Base-by-base conservation (phyloP, 2,888 invertebrate genomes). In the Chymomyza amoena region DNA sequence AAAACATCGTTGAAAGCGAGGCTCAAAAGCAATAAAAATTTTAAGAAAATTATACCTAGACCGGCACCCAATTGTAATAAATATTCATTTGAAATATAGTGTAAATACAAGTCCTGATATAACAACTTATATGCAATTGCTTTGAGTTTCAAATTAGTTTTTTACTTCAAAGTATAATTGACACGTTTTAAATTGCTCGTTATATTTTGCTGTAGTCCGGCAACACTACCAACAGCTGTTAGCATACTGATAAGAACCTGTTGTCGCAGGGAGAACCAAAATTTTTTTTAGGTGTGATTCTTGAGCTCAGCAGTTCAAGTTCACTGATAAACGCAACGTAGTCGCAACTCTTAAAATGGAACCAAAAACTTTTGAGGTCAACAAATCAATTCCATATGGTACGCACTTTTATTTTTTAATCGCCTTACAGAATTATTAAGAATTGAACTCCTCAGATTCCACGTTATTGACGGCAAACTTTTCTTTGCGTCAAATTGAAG, bases 401-500 rank as follows among this genome's bases (percentile, higher is more conserved):
- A 79, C 77, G 81, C 54, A 16, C 0, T 61, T 2, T 6, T 25
- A 32, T 2, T 45, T 1, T 4, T n/a, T 32, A 39, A 51, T 18
- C 15, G 15, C 0, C 4, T 25, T 4, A 57, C 25, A 16, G 32
- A 59, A 4, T 32, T 32, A 10, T 9, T 36, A 4, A 4, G 6
- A 10, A 0, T 32, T 15, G 1, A 62, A 1, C 60, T 32, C 32
- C 69, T 0, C 64, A 90, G 90, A 90, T 36, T 68, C 57, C 15
- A 68, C 69, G 1, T 60, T 90, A 4, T 76, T 91, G 2, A 73
- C 92, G 25, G 92, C 93, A 0, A 88, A 92, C 66, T 90, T 95
- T 16, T 94, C 94, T 84, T 88, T 94, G 72, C 90, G 92, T 0
- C 93, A 94, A 64, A 92, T 95, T 3, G 93, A 94, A 79, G 87